Percentiles rank a stretch among this genome's conserved stretches.
These are phyloP conservation scores for Shargacucullia verbasci DNA, from an alignment of 2,888 invertebrate genomes.

Conservation along the genomic window DNA sequence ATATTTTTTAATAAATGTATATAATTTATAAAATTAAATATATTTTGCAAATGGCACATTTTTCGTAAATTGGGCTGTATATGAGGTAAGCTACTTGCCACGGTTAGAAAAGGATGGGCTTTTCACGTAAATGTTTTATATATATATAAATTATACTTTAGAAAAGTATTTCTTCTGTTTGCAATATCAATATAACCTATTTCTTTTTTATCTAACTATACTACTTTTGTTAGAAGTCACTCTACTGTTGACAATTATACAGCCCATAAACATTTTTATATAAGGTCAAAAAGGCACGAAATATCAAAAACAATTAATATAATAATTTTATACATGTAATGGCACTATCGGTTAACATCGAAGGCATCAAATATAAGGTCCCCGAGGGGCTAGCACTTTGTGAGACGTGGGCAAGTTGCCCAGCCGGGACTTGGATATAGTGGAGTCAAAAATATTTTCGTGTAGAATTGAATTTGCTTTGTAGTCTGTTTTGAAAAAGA, in stretches of 20 bases:
- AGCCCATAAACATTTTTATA: constrained; percentile 39
- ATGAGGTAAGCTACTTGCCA: constrained; percentile 18
- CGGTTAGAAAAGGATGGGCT: not conserved
- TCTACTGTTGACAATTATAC: constrained; percentile 1
- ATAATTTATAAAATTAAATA: constrained; percentile 47
- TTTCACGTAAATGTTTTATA: not conserved
- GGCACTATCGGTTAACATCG: constrained; percentile 52
- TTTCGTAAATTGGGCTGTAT: constrained; percentile 46
- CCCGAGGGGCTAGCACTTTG: constrained; percentile 76
- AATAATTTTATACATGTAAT: constrained; percentile 49
- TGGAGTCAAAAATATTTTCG: constrained; percentile 13
- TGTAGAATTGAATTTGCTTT: no score
- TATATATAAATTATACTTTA: no score
- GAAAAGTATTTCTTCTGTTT: not conserved
- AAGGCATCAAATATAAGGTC: constrained; percentile 71
- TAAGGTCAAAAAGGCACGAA: constrained; percentile 59
- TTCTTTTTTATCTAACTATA: no score
- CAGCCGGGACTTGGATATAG: constrained; percentile 34
- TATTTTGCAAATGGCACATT: constrained; percentile 54
- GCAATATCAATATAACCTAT: no score
- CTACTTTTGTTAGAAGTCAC: no score
- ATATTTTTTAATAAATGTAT: constrained; percentile 43
- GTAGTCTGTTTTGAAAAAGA: no score
- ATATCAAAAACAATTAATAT: constrained; percentile 45
- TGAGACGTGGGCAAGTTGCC: constrained; percentile 59